Evolutionary conservation across 1,140 invertebrate genomes (phyloP).

Genomic region (Neuroterus valhalla): DNA sequence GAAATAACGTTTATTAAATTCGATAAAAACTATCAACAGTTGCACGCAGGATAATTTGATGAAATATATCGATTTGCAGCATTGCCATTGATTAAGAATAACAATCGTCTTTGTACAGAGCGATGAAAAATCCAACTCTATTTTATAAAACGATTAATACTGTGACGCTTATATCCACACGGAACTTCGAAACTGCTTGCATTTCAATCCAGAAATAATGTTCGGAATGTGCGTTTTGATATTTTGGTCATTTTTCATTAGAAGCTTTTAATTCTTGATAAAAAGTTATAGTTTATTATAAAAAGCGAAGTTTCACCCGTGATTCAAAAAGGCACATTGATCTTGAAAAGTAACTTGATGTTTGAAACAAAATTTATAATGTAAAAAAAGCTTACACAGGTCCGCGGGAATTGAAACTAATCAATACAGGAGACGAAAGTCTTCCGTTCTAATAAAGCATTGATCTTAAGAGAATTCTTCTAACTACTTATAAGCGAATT

Average conservation of each 20-base stretch:
- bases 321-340: constrained; percentile 12
- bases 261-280: neutral
- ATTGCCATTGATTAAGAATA: neutral
- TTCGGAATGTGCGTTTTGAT: neutral
- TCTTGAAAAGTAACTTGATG: neutral
- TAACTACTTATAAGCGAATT: neutral
- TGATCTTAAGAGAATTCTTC: neutral
- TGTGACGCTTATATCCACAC: neutral
- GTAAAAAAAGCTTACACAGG: neutral
- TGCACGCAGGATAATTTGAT: too few relatives aligned
- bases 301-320: too few relatives aligned
- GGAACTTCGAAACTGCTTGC: neutral
- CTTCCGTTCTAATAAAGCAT: constrained; percentile 4
- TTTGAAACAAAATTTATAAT: neutral
- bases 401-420: neutral
- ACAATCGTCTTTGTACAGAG: too few relatives aligned
- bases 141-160: constrained; percentile 10
- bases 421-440: neutral
- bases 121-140: too few relatives aligned
- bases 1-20: neutral
- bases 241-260: neutral
- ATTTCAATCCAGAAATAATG: neutral
- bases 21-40: neutral
- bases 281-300: too few relatives aligned
- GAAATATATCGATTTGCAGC: too few relatives aligned